phyloP scores from a whole-genome alignment of 1,140 invertebrate species.

The Aleiodes sp. region DNA sequence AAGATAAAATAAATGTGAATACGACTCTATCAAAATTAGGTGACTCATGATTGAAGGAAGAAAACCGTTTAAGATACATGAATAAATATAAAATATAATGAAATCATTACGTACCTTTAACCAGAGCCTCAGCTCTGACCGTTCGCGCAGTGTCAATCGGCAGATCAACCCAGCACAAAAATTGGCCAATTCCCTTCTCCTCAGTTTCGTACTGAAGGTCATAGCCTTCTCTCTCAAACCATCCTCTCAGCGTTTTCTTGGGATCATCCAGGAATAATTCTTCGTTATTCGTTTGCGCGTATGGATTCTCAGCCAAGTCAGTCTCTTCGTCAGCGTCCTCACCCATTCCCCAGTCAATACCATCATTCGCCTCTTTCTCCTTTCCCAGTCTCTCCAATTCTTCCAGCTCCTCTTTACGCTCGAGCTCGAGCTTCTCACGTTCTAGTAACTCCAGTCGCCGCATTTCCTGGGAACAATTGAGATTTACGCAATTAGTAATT shows the following conservation, averaged over 20 bases:
- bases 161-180: slow-evolving; percentile 74
- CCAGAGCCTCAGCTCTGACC: slow-evolving; percentile 83
- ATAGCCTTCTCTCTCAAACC: slow-evolving; percentile 94
- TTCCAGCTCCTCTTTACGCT: slow-evolving; percentile 65
- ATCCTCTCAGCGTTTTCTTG: slow-evolving; percentile 92
- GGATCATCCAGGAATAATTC: slow-evolving; percentile 93
- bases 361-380: slow-evolving; percentile 73
- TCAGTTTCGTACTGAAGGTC: slow-evolving; percentile 86
- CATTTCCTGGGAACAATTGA: slow-evolving; percentile 67
- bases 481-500: too few relatives aligned
- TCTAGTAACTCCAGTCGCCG: slow-evolving; percentile 68
- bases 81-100: too few relatives aligned
- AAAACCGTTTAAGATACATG: too few relatives aligned
- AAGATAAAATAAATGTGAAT: too few relatives aligned
- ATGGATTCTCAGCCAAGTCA: slow-evolving; percentile 84
- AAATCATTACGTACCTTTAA: too few relatives aligned
- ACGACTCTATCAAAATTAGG: too few relatives aligned
- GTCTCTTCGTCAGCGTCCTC: slow-evolving; percentile 90
- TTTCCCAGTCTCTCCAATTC: slow-evolving; percentile 59
- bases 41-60: too few relatives aligned
- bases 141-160: slow-evolving; percentile 81
- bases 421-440: slow-evolving; percentile 63
- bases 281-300: slow-evolving; percentile 81
- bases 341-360: slow-evolving; percentile 93
- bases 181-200: slow-evolving; percentile 83